Base-by-base conservation (phyloP, 2,888 invertebrate genomes). In the Exephanes ischioxanthus region DNA sequence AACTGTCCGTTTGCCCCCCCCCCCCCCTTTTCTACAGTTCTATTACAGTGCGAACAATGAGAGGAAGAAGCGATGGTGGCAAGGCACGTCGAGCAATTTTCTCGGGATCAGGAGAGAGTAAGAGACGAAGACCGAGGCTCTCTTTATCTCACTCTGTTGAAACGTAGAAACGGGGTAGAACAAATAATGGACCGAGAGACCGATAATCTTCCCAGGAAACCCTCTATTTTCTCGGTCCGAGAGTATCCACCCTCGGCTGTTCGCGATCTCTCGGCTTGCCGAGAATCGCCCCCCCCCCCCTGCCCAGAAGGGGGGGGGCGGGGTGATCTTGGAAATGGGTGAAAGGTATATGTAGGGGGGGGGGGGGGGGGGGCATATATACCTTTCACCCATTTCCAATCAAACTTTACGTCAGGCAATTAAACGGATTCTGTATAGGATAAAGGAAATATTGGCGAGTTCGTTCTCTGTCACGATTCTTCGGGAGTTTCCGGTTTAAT, bases 351-450 rank as follows among this genome's bases (percentile, higher is more conserved):
- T 41, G 41, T 41, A 37, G 37, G 7, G 41, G 41, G 11, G 7
- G 7, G 37, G 7, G 41, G 41, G 11, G 7, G 7, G 0, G 41
- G 41, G 11, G 2, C 66, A 71, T 70, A 19, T 58, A 61, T 58
- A 70, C 37, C 71, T 16, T 71, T 72, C 51, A 51, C 33, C 68
- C 67, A 76, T 86, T 84, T 84, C 75, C 84, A 84, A 86, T 86
- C 81, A 81, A 86, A 84, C 73, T 84, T 79, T 71, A 19, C 61
- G 66, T 45, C 63, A 79, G 72, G 79, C 81, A 81, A 86, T 86
- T 81, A 75, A 81, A 78, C 71, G 78, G 33, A 79, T 84, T 84
- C 72, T 67, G n/a, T 55, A 22, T 73, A 53, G 71, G 45, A 76
- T 26, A 63, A 37, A 67, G 48, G 75, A 75, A 55, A 78, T 70